Base-by-base conservation (phyloP, 2,888 invertebrate genomes). In the Acrobasis suavella region DNA sequence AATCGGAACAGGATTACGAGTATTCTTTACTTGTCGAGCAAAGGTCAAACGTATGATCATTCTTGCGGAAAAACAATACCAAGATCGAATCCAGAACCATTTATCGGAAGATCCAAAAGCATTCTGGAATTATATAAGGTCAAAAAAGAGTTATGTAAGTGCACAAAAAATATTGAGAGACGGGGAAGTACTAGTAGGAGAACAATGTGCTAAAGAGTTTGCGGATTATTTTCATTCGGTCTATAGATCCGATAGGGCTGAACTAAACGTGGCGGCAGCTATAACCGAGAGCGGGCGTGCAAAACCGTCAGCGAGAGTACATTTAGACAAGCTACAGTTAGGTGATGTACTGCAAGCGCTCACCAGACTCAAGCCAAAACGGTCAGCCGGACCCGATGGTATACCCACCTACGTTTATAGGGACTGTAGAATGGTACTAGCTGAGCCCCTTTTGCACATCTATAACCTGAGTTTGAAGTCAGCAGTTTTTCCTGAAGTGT, bases 351-450 rank as follows among this genome's bases (percentile, higher is more conserved):
- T 10, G 39, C 39, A 7, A 39, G 39, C 39, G 9, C 9, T 39
- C 10, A 10, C 39, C 39, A 39, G 9, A 39, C 39, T 39, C 9
- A 39, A 39, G 7, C 39, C 55, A 3, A 55, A 39, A 15, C 39
- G 39, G 0, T 55, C 55, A 5, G 39, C 17, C 1, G 58, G 58
- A n/a, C 58, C 58, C 1, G 58, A 58, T 15, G 58, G 58, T 22
- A 58, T 58, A 1, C 58, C 58, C 1, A 1, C 49, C 3, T 58
- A 16, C 3, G 17, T 58, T 5, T 32, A 17, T 14, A 58, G 14
- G 55, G 55, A 49, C n/a, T 58, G 58, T n/a, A 10, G 58, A 17
- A 12, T 16, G 14, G 22, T 32, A 1, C 9, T 58, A 9, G 49
- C 46, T 9, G n/a, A 49, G 5, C 58, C 49, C 2, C 49, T 58